phyloP scores from a whole-genome alignment of 2,113 vertebrate genomes.

The Anas platyrhynchos region DNA sequence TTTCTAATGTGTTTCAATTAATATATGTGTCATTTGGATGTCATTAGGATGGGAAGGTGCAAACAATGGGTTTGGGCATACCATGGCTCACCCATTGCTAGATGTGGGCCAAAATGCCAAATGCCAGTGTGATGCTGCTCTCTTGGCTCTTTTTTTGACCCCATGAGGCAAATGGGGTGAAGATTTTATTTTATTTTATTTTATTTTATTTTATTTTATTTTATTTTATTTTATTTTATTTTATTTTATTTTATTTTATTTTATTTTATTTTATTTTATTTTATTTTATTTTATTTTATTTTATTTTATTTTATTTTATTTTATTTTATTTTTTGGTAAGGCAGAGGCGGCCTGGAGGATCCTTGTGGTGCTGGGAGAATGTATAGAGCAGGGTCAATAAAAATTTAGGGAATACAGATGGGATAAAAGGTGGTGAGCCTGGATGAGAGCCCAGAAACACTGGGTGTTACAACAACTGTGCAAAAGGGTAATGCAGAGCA shows the following conservation, averaged over 20 bases:
- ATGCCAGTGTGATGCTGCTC: neutral
- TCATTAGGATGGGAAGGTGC: neutral
- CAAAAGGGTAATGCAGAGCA: neutral
- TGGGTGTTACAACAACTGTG: neutral
- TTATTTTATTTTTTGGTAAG: neutral
- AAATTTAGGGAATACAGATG: neutral
- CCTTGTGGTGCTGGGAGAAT: accelerated
- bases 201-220: too few relatives aligned
- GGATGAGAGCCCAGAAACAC: neutral
- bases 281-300: too few relatives aligned
- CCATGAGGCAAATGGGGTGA: neutral
- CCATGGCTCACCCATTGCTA: neutral
- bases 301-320: neutral
- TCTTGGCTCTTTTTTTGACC: too few relatives aligned
- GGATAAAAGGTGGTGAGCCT: neutral
- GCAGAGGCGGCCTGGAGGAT: neutral
- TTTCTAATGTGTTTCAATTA: neutral
- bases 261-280: neutral
- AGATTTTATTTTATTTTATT: too few relatives aligned
- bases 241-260: too few relatives aligned
- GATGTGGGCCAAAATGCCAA: neutral
- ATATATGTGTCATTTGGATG: neutral
- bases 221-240: neutral
- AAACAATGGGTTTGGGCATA: neutral
- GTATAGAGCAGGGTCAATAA: accelerated